Evolutionary conservation across 2,113 vertebrate genomes (phyloP), one percentile per base, ranked within the genome.

Genomic region (Kryptolebias marmoratus): DNA sequence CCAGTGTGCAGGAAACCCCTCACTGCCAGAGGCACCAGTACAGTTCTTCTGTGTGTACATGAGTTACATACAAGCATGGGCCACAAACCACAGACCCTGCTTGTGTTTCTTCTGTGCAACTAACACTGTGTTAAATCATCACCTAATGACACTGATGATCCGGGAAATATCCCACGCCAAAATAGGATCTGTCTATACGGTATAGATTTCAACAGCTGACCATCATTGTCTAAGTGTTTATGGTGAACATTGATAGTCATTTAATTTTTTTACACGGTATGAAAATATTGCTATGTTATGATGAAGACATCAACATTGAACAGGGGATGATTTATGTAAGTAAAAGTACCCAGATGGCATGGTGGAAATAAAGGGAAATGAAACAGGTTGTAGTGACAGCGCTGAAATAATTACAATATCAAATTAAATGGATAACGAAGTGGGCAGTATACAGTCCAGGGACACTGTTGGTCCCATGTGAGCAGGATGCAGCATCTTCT

Each of bases 91-190:
- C 14, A 39, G 61, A 63, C 27, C 64, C 30, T 71, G 45, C 53
- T 84, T 22, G 52, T 57, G 75, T 83, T 73, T 80, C 79, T 59
- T 11, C 30, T 11, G 55, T 39, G 85, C 71, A 81, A 69, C 63
- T 71, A 39, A 73, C 64, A 68, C 82, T 10, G 66, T 2, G 30
- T 53, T 86, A 85, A 90, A 87, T 85, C 58, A 64, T 73, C 72
- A 53, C 58, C 72, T 68, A 32, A 9, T 73, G 82, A 85, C 85
- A 74, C 16, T 1, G 7, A 18, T 15, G 67, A 53, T 64, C 55
- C 5, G 4, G 6, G 54, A 65, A 62, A 56, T 42, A 72, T 59
- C 32, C 22, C 0, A 0, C 50, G 71, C 83, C 87, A 75, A 86
- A 88, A 83, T 48, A 63, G 73, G 58, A 71, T 16, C 60, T 16